Base-by-base conservation (phyloP, 2,888 invertebrate genomes). In the Drosophila austrosaltans region DNA sequence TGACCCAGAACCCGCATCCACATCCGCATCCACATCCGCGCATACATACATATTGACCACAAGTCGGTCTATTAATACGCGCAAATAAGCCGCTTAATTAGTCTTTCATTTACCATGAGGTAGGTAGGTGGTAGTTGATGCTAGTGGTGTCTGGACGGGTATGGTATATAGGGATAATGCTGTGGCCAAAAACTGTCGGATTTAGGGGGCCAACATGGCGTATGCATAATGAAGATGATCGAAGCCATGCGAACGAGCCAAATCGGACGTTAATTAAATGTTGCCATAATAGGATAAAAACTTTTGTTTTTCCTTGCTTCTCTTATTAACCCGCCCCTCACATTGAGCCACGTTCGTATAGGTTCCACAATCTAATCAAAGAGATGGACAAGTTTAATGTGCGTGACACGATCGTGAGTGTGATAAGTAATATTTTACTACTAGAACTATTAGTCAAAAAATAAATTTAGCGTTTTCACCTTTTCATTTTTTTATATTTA, bases 51-150 rank as follows among this genome's bases (percentile, higher is more conserved):
- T 36, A 58, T 61, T 70, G 75, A 89, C 83, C 83, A 73, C 83
- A 82, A 84, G 81, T 80, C 69, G 83, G 83, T 89, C 83, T 87
- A 84, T 84, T 84, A 83, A 83, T 88, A 74, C 81, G 87, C 87
- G 84, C 81, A 88, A 83, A 83, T 83, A 84, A 84, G 83, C 83
- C 89, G 89, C 83, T 84, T 84, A 84, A 84, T 84, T 84, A 84
- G 89, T 88, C 83, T 88, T 89, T 72, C 89, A 84, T 89, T 84
- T 89, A 25, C 48, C 72, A 75, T 82, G 82, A 66, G 79, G 32
- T 28, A 48, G 39, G 16, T 57, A 28, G 20, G 22, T 73, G 66
- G 57, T 36, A 8, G 57, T 12, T 10, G 57, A 8, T 16, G 12
- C 25, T 32, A 39, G 12, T 32, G 16, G 12, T 16, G 32, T 56